A percentile compares a stretch with the other conserved stretches of the same genome.
Conservation (phyloP, 2,797 vertebrate genomes). For the Geotria australis region DNA sequence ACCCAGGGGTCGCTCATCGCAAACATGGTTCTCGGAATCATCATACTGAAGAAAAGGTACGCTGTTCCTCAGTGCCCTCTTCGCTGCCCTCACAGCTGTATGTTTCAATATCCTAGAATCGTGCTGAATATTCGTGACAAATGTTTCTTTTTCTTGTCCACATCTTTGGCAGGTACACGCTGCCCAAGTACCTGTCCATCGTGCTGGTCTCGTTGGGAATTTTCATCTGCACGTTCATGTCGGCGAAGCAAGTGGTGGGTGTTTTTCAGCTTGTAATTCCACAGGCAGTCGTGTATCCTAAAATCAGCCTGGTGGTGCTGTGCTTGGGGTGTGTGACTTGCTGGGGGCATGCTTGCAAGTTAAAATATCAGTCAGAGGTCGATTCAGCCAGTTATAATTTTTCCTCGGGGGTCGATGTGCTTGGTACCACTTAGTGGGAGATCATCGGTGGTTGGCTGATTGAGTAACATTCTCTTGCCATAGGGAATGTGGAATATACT, state of each 20-base stretch:
- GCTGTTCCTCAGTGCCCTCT: neutral
- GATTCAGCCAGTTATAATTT: too few species aligned
- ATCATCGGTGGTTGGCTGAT: too few species aligned
- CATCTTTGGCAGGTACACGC: slow-evolving; percentile 31
- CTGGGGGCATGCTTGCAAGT: too few species aligned
- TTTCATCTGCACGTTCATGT: slow-evolving; percentile 90
- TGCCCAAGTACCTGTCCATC: slow-evolving; percentile 56
- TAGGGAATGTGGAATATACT: too few species aligned
- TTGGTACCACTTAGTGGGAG: too few species aligned
- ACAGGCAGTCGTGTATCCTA: too few species aligned
- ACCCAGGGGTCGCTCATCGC: slow-evolving; percentile 74
- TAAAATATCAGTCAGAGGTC: too few species aligned
- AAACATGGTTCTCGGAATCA: slow-evolving; percentile 69
- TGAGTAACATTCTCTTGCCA: too few species aligned
- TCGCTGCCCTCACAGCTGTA: neutral
- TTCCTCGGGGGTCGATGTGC: too few species aligned
- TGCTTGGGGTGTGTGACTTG: too few species aligned
- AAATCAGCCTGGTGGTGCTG: too few species aligned
- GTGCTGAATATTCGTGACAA: neutral
- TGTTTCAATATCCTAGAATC: neutral
- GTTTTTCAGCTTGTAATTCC: too few species aligned
- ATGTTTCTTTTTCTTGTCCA: neutral
- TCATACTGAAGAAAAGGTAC: slow-evolving; percentile 88
- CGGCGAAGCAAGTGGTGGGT: slow-evolving; percentile 86
- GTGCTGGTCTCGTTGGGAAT: slow-evolving; percentile 57